Evolutionary conservation across 2,797 vertebrate genomes (phyloP), one percentile per base, ranked within the genome.

Genomic region (Neosalanx taihuensis): DNA sequence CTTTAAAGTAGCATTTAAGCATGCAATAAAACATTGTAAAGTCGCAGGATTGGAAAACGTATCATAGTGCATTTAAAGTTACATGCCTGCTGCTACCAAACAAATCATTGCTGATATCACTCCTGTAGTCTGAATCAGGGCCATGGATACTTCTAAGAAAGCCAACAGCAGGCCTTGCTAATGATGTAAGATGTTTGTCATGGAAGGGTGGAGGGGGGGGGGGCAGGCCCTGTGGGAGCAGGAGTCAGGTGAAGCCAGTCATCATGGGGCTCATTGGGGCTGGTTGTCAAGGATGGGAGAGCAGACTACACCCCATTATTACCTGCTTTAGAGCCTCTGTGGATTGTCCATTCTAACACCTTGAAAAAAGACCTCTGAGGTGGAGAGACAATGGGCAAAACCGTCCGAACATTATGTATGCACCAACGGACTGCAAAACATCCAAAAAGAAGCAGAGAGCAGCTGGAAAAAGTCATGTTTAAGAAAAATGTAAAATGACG

Each of bases 101-200:
- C 18, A 56, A 56, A 56, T 17, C 51, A 6, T 3, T n/a, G 18
- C 15, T 56, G 51, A 18, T 18, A 79, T 77, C 80, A 77, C 72
- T 84, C 82, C 85, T 78, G 70, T 72, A 71, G 81, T 73, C 76
- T 79, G 76, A 79, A 80, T 87, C 77, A 81, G 65, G 64, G 79
- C 71, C 62, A 76, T 74, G 35, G 61, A 35, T 57, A 30, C 70
- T 59, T 29, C 13, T 57, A 5, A 31, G 76, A 82, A 83, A 80
- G 76, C 79, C 66, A 86, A 86, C 84, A 87, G 86, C 88, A 88
- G 90, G 85, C 65, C 80, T 67, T 62, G 83, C 79, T 92, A 90
- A 92, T 92, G 90, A 93, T 92, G 90, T 88, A 92, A 92, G 85
- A 90, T 49, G 90, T 92, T 93, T 92, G 85, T 89, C 90, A 91